Evolutionary conservation across 2,113 vertebrate genomes (phyloP), one percentile per base, ranked within the genome.

Genomic region (Struthio camelus): DNA sequence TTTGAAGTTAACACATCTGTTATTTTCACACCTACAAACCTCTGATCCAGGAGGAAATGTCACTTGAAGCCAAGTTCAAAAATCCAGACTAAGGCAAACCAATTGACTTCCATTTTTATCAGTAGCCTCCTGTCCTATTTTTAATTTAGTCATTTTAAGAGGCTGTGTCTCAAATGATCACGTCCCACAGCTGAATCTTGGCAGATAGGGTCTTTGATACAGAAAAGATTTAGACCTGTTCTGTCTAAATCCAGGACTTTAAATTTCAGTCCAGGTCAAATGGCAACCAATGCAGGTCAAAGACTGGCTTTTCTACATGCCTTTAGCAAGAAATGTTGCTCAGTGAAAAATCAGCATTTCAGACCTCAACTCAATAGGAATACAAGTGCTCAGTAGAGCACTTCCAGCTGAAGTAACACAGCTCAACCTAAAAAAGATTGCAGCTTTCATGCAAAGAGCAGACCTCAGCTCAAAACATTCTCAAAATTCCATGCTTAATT

Each of bases 301-400:
- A 88, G 42, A 51, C 50, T 67, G 54, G 40, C 64, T 88, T 85
- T 92, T 77, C 85, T 78, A 87, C 65, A 50, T 12, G 8, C 27
- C 70, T 80, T 10, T 59, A 80, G 80, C 30, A 93, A 96, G 90
- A 92, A 95, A 77, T 62, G 17, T 23, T 83, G 53, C 59, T 95
- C 82, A 94, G 30, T 36, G 56, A 71, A 93, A 87, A 94, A 85
- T 64, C 50, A 84, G 50, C 0, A 0, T 50, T 36, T 62, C 86
- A 90, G 65, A 71, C 22, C 14, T 89, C 83, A 38, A 51, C 84
- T 84, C 64, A 71, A 36, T 32, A 59, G 3, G 4, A 94, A 75
- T 13, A 86, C 65, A 89, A 87, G 95, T 32, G 84, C 36, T 23
- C 92, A 50, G 70, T 75, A 92, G 36, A 87, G 46, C n/a, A 46